phyloP scores from a whole-genome alignment of 2,888 invertebrate species.

The Drosophila merina region DNA sequence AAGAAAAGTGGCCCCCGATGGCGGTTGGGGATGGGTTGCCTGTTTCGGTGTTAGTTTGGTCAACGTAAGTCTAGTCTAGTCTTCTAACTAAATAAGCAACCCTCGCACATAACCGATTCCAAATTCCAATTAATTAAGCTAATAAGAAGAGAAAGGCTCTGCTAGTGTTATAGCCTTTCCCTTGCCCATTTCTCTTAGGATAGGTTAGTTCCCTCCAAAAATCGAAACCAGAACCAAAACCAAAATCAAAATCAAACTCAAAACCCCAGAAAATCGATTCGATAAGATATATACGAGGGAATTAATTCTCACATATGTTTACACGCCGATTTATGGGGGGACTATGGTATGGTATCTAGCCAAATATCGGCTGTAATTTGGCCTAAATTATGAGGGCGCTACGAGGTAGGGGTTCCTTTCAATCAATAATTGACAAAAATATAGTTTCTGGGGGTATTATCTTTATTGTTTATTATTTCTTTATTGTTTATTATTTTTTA shows the following conservation, averaged over 20 bases:
- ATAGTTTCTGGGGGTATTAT: not conserved
- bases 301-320: conserved; percentile 19
- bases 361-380: conserved; percentile 6
- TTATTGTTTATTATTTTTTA: no score
- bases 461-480: no score
- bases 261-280: not conserved
- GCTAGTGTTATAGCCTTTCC: not conserved
- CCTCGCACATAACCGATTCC: not conserved
- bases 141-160: not conserved
- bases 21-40: conserved; percentile 96
- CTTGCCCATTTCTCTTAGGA: conserved; percentile 43
- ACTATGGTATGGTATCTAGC: conserved; percentile 7
- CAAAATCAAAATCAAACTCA: not conserved
- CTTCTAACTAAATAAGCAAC: not conserved
- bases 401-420: conserved; percentile 2
- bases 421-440: conserved; percentile 27
- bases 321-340: conserved; percentile 23
- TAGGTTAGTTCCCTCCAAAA: conserved; percentile 56
- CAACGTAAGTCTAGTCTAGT: conserved; percentile 87
- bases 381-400: not conserved
- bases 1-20: conserved; percentile 91
- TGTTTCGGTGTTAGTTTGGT: conserved; percentile 92
- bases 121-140: conserved; percentile 17
- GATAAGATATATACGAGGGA: conserved; percentile 13
- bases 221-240: not conserved